These are phyloP conservation scores for Teleopsis dalmanni DNA, from an alignment of 1,140 invertebrate genomes.

Conservation along the genomic window DNA sequence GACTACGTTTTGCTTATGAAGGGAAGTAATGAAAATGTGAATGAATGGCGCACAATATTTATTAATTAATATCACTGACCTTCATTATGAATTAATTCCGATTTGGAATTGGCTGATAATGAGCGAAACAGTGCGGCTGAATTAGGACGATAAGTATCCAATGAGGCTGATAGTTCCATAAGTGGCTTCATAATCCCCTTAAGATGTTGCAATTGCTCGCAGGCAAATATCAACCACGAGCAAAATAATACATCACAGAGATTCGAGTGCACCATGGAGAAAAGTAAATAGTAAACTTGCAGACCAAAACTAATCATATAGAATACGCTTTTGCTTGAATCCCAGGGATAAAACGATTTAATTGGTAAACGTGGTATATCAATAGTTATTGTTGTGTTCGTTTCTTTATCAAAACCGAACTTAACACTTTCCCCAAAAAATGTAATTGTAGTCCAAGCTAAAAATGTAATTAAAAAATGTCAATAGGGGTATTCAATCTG, in stretches of 20 bases:
- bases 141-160: constrained; percentile 71
- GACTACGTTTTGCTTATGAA: background rate
- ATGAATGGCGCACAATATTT: background rate
- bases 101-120: constrained; percentile 51
- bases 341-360: constrained; percentile 67
- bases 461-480: background rate
- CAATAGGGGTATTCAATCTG: too few species aligned
- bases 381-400: constrained; percentile 61
- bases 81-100: constrained; percentile 47
- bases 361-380: constrained; percentile 65
- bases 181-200: constrained; percentile 77
- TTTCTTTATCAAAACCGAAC: constrained; percentile 58
- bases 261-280: constrained; percentile 63
- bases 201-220: constrained; percentile 73
- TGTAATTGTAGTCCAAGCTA: constrained; percentile 64
- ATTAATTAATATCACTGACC: constrained; percentile 31
- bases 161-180: constrained; percentile 71
- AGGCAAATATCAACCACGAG: constrained; percentile 74
- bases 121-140: constrained; percentile 67
- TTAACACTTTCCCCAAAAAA: constrained; percentile 69
- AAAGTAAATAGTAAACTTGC: constrained; percentile 69
- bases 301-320: constrained; percentile 59
- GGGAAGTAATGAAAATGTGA: background rate
- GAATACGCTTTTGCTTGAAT: constrained; percentile 57
- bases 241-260: constrained; percentile 70